Evolutionary conservation across 1,140 invertebrate species (phyloP).

Genomic region (Zaprionus gabonicus): DNA sequence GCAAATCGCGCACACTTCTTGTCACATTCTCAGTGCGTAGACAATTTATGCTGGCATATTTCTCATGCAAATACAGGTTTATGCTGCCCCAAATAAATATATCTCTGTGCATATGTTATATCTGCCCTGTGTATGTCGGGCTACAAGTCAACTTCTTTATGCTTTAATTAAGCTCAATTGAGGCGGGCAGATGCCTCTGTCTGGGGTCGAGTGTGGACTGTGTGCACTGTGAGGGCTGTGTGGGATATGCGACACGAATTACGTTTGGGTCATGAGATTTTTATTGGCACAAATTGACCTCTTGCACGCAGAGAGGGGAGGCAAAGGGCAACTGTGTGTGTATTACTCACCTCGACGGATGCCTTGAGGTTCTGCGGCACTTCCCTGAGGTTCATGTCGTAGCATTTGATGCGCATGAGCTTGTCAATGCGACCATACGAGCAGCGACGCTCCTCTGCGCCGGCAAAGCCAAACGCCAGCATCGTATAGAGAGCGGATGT

Average conservation of each 20-base stretch:
- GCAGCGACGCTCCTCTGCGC: conserved; percentile 77
- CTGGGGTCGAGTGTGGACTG: background rate
- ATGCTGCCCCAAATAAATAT: conserved; percentile 21
- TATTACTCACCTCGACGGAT: conserved; percentile 85
- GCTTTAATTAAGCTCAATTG: conserved; percentile 82
- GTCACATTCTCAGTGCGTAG: background rate
- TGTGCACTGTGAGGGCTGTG: background rate
- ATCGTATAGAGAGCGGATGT: conserved; percentile 52
- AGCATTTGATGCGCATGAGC: conserved; percentile 86
- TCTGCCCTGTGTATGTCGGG: conserved; percentile 4
- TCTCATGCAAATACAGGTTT: conserved; percentile 21
- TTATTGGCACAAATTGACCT: conserved; percentile 59
- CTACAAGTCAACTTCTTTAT: conserved; percentile 70
- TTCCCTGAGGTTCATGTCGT: conserved; percentile 85
- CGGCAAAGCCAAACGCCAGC: conserved; percentile 60
- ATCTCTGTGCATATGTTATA: conserved; percentile 19
- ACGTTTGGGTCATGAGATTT: conserved; percentile 56
- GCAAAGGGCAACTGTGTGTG: conserved; percentile 2
- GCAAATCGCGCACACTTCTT: background rate
- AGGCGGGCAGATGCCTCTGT: conserved; percentile 11
- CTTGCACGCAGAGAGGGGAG: background rate
- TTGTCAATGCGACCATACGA: conserved; percentile 85
- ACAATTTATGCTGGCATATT: background rate
- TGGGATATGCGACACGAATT: conserved; percentile 51
- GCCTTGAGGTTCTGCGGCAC: conserved; percentile 85